These are phyloP conservation scores for Lepus americanus DNA, from an alignment of 2,113 vertebrate genomes.

Conservation along the genomic window DNA sequence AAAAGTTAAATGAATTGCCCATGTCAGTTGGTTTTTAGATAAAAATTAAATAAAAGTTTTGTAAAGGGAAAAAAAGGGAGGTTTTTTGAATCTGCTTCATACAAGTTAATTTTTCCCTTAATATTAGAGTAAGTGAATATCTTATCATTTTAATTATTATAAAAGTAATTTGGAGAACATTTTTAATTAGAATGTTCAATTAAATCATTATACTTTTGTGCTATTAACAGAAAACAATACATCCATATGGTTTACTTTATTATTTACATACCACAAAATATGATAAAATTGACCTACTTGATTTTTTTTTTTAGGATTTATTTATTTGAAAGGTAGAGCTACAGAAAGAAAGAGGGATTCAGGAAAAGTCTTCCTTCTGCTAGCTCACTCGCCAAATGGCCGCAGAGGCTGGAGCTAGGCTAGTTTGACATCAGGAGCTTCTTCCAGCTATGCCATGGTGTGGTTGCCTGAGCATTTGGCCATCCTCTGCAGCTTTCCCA, in stretches of 20 bases:
- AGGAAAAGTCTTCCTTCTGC: too few relatives aligned
- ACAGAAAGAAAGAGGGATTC: too few relatives aligned
- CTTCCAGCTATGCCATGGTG: too few relatives aligned
- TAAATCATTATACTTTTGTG: background rate
- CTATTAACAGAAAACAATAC: background rate
- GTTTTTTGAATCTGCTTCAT: background rate
- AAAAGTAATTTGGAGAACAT: conserved; percentile 18
- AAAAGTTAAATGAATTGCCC: background rate
- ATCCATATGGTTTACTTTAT: background rate
- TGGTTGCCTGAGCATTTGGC: too few relatives aligned
- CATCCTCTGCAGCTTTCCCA: too few relatives aligned
- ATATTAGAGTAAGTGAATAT: background rate
- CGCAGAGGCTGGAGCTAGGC: too few relatives aligned
- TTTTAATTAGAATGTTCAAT: background rate
- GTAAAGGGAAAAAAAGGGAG: background rate
- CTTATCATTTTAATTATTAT: background rate
- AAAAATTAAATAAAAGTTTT: background rate
- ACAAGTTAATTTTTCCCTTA: background rate
- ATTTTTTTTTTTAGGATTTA: background rate
- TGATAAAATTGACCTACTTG: conserved; percentile 25
- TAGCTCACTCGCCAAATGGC: too few relatives aligned
- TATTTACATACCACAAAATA: background rate
- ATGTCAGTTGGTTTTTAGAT: background rate
- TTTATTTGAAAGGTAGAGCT: too few relatives aligned
- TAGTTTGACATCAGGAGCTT: too few relatives aligned